Conservation (phyloP, 1,140 invertebrate species). For the Drosophila kepulauana region DNA sequence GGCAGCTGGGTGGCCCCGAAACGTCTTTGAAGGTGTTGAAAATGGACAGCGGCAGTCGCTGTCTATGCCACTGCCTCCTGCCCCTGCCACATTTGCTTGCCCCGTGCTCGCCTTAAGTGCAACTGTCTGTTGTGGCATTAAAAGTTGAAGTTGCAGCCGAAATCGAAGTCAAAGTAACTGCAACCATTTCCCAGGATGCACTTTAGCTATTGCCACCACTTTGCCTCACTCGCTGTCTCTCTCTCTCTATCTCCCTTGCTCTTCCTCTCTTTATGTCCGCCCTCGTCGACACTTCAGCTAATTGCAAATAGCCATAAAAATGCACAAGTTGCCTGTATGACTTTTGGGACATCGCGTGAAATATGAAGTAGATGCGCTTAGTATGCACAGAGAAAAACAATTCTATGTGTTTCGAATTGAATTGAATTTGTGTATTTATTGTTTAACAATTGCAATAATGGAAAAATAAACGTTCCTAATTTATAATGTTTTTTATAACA, state of each 20-base stretch:
- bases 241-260: neutral
- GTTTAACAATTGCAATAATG: too few relatives aligned
- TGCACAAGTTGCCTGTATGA: constrained; percentile 65
- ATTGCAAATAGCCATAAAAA: constrained; percentile 79
- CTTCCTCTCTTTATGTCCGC: neutral
- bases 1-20: constrained; percentile 16
- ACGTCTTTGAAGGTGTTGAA: constrained; percentile 70
- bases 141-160: neutral
- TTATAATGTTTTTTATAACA: too few relatives aligned
- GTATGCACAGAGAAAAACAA: too few relatives aligned
- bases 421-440: too few relatives aligned
- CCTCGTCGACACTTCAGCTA: constrained; percentile 55
- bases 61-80: neutral
- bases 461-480: too few relatives aligned
- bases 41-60: constrained; percentile 34
- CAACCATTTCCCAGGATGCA: too few relatives aligned
- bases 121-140: constrained; percentile 3
- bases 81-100: too few relatives aligned
- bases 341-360: constrained; percentile 31
- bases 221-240: too few relatives aligned
- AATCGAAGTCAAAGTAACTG: neutral
- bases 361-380: constrained; percentile 18
- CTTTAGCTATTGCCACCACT: too few relatives aligned
- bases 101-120: neutral
- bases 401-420: too few relatives aligned